Evolutionary conservation across 2,888 invertebrate species (phyloP).

Genomic region (Caenorhabditis angaria): DNA sequence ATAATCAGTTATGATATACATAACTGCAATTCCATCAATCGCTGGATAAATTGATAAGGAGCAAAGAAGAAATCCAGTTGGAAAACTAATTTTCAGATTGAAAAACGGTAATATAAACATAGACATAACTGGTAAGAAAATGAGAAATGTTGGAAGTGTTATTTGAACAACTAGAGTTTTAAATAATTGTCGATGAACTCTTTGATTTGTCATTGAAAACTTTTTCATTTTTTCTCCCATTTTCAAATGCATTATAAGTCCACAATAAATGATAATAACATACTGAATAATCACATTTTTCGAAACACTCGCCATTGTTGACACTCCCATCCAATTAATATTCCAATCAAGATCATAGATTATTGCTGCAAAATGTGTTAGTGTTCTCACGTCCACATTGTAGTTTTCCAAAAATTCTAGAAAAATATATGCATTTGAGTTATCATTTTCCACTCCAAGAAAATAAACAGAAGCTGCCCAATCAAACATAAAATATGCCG

Average conservation of each 20-base stretch:
- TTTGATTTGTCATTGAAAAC: constrained; percentile 31
- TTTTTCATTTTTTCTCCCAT: constrained; percentile 34
- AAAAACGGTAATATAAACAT: constrained; percentile 36
- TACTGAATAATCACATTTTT: constrained; percentile 31
- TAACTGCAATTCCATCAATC: constrained; percentile 30
- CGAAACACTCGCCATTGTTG: constrained; percentile 3
- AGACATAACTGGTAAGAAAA: constrained; percentile 24
- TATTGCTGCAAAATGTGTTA: constrained; percentile 38
- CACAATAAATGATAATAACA: constrained; percentile 33
- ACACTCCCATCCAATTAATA: constrained; percentile 29
- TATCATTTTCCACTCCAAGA: constrained; percentile 23
- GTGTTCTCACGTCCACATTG: constrained; percentile 17
- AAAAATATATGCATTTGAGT: constrained; percentile 29
- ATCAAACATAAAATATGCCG: constrained; percentile 30
- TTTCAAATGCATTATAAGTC: constrained; percentile 31
- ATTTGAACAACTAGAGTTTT: not conserved
- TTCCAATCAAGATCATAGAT: constrained; percentile 22
- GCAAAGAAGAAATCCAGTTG: constrained; percentile 22
- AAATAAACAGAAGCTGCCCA: constrained; percentile 37
- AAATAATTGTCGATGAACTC: constrained; percentile 29
- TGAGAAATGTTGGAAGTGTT: constrained; percentile 7
- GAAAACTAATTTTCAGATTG: constrained; percentile 19
- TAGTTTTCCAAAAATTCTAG: constrained; percentile 28
- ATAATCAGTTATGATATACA: constrained; percentile 33
- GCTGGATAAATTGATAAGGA: constrained; percentile 31